A percentile compares a stretch with the other conserved stretches of the same genome.
Evolutionary conservation across 2,888 invertebrate species (phyloP).

Genomic region (Apoderus coryli): DNA sequence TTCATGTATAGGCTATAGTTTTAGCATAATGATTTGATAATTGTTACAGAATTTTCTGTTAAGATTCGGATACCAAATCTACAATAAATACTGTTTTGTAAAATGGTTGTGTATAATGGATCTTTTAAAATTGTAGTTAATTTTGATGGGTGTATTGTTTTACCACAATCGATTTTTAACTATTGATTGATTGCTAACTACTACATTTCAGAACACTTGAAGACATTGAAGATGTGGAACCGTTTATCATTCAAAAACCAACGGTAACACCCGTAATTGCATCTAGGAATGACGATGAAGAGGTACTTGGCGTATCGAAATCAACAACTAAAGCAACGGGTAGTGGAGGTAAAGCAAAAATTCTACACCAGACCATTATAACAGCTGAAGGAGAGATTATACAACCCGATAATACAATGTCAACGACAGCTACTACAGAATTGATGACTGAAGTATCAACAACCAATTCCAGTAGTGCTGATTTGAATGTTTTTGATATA

Average conservation of each 20-base stretch:
- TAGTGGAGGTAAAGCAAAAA: constrained; percentile 27
- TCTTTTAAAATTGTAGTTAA: too few species aligned
- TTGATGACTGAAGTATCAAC: not conserved
- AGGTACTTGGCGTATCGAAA: constrained; percentile 7
- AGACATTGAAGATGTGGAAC: constrained; percentile 31
- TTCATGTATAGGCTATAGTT: too few species aligned
- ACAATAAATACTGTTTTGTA: too few species aligned
- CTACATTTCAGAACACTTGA: constrained; percentile 23
- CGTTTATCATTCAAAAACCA: constrained; percentile 29
- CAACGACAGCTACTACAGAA: constrained; percentile 24
- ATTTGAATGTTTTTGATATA: constrained; percentile 48
- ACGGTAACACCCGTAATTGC: constrained; percentile 15
- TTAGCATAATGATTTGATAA: too few species aligned
- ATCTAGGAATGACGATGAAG: constrained; percentile 3
- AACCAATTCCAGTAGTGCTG: constrained; percentile 9
- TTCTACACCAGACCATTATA: constrained; percentile 32
- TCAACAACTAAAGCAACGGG: constrained; percentile 11
- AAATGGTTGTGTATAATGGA: too few species aligned
- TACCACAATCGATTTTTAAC: too few species aligned
- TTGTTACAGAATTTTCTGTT: too few species aligned
- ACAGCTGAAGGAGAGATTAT: constrained; percentile 29
- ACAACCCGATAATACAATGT: constrained; percentile 19
- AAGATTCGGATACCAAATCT: too few species aligned
- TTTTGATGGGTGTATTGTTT: too few species aligned
- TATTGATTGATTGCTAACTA: too few species aligned